Percentiles rank a stretch among this genome's conserved stretches.
Evolutionary conservation across 2,113 vertebrate species (phyloP).

Genomic region (Hippocampus zosterae): DNA sequence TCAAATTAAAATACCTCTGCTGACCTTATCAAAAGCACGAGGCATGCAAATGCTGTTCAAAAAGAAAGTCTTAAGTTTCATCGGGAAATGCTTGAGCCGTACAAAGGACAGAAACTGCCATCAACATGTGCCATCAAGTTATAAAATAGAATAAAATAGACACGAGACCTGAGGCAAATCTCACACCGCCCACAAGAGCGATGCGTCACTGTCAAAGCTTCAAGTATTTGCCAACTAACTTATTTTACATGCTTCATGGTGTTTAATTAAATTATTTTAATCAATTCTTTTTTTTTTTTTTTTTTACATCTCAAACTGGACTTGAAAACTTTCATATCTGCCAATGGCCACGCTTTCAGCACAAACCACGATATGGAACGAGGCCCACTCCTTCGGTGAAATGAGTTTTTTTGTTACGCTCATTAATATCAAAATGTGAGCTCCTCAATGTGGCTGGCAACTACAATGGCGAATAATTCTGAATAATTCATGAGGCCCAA

Average conservation of each 20-base stretch:
- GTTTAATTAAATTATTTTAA: not conserved
- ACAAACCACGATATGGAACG: slow-evolving; percentile 11
- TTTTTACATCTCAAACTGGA: not conserved
- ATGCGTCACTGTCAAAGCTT: slow-evolving; percentile 18
- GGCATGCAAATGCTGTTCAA: not conserved
- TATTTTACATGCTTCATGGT: not conserved
- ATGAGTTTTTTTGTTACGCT: slow-evolving; percentile 27
- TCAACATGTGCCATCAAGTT: slow-evolving; percentile 12
- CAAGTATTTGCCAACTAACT: slow-evolving; percentile 8
- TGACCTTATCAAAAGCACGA: not conserved
- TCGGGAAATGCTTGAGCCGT: not conserved
- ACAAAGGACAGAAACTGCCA: slow-evolving; percentile 18
- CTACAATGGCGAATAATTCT: slow-evolving; percentile 62
- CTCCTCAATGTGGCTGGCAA: slow-evolving; percentile 43
- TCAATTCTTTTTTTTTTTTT: not conserved
- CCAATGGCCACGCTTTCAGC: slow-evolving; percentile 11
- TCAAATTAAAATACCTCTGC: slow-evolving; percentile 5
- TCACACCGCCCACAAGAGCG: slow-evolving; percentile 14
- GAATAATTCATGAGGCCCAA: slow-evolving; percentile 60
- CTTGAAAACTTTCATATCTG: not conserved
- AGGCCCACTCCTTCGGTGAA: slow-evolving; percentile 17
- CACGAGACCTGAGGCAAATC: not conserved
- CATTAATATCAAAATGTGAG: slow-evolving; percentile 48
- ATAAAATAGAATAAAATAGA: not conserved
- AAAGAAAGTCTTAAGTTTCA: not conserved